Evolutionary conservation across 2,888 invertebrate species (phyloP).

Genomic region (Drosophila setosimentum): DNA sequence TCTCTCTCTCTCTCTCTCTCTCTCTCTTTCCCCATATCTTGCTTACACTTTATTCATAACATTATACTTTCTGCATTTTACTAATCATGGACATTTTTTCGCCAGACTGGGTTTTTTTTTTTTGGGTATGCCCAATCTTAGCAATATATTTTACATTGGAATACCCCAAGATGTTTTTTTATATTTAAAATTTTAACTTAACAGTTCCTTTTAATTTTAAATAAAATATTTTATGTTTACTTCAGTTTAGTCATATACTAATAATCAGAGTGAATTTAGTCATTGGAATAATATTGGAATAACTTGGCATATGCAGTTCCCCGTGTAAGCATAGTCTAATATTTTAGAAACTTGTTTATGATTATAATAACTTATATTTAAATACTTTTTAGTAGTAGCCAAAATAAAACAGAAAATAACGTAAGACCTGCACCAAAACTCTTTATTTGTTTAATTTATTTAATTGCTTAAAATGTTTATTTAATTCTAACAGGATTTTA

Average conservation of each 20-base stretch:
- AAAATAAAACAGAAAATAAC: no score
- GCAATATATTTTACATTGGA: not conserved
- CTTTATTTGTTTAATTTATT: no score
- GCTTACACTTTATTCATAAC: not conserved
- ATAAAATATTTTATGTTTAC: not conserved
- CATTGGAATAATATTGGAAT: not conserved
- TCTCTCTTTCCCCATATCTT: not conserved
- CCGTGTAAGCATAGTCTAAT: rapidly evolving
- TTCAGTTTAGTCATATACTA: not conserved
- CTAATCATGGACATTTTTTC: not conserved
- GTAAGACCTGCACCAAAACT: no score
- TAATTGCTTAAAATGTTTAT: no score
- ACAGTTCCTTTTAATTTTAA: not conserved
- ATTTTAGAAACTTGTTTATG: not conserved
- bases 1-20: no score
- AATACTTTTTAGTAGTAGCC: no score
- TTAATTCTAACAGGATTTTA: no score
- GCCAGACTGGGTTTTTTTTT: not conserved
- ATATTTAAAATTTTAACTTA: rapidly evolving
- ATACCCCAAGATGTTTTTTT: not conserved
- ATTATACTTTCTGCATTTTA: not conserved
- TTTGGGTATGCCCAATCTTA: not conserved
- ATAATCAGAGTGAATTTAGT: not conserved
- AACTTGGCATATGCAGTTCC: rapidly evolving
- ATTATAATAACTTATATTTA: not conserved